These are phyloP conservation scores for Drosophila heteroneura DNA, from an alignment of 2,888 invertebrate genomes.

Conservation along the genomic window DNA sequence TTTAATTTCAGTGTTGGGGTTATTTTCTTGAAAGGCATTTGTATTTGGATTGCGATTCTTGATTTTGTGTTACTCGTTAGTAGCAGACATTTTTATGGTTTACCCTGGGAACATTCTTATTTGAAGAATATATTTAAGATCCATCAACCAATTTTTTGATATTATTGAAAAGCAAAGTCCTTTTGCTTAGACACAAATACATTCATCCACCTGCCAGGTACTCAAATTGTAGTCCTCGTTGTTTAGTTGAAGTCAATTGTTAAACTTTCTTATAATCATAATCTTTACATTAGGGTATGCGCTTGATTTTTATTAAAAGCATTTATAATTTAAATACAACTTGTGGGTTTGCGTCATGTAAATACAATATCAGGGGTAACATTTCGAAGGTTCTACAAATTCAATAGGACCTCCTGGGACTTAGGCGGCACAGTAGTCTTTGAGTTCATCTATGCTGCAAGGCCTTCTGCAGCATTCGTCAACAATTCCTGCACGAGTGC, in stretches of 20 bases:
- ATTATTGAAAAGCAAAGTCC: neutral
- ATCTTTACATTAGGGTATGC: slow-evolving; percentile 19
- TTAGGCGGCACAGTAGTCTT: slow-evolving; percentile 53
- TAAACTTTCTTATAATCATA: neutral
- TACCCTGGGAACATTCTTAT: neutral
- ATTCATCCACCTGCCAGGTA: neutral
- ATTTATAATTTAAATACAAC: slow-evolving; percentile 24
- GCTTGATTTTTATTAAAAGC: slow-evolving; percentile 51
- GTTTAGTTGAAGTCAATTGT: neutral
- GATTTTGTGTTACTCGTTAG: neutral
- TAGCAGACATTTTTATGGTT: neutral
- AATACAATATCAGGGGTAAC: slow-evolving; percentile 8
- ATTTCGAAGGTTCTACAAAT: slow-evolving; percentile 14
- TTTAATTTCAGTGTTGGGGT: neutral
- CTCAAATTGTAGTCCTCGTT: neutral
- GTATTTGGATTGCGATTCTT: neutral
- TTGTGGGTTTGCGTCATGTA: neutral
- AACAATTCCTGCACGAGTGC: slow-evolving; percentile 60
- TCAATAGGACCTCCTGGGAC: neutral
- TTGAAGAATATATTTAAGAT: neutral
- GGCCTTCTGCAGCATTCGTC: slow-evolving; percentile 54
- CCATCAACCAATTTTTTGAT: neutral
- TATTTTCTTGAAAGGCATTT: neutral
- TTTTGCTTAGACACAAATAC: neutral
- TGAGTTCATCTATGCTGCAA: slow-evolving; percentile 32